Conservation (phyloP, 64 coral and sea anemone species). For the Astreopora myriophthalma region DNA sequence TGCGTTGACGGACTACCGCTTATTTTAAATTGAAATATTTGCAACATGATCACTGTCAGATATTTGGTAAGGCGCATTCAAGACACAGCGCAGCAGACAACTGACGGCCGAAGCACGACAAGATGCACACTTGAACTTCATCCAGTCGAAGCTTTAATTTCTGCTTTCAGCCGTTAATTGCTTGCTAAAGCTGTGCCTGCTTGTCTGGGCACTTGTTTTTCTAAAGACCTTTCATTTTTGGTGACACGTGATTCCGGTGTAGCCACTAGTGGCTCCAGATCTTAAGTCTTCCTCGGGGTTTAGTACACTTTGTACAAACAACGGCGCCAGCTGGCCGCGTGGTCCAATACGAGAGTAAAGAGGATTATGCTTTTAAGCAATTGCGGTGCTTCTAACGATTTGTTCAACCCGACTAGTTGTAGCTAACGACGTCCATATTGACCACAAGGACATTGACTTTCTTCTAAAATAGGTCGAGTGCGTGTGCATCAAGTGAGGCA, state of each 20-base stretch:
- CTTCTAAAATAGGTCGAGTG: background rate
- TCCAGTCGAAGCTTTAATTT: background rate
- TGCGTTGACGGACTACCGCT: no score
- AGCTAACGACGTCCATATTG: background rate
- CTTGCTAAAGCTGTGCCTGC: background rate
- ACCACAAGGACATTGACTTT: background rate
- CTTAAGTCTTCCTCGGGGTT: background rate
- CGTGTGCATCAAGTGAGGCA: background rate
- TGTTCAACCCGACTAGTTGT: background rate
- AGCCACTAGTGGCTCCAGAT: background rate
- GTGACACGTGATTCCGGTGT: background rate
- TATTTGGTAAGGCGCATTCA: background rate
- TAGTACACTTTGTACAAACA: background rate
- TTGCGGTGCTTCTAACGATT: background rate
- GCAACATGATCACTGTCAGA: no score
- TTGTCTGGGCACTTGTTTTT: background rate
- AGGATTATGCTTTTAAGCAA: background rate
- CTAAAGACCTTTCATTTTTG: background rate
- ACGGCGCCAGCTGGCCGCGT: background rate
- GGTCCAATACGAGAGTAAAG: background rate
- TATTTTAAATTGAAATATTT: no score
- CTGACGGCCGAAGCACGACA: background rate
- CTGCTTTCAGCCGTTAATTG: background rate
- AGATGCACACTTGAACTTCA: background rate
- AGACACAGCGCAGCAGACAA: background rate